Conservation (phyloP, 2,888 invertebrate genomes). For the Ptilodon capucinus region DNA sequence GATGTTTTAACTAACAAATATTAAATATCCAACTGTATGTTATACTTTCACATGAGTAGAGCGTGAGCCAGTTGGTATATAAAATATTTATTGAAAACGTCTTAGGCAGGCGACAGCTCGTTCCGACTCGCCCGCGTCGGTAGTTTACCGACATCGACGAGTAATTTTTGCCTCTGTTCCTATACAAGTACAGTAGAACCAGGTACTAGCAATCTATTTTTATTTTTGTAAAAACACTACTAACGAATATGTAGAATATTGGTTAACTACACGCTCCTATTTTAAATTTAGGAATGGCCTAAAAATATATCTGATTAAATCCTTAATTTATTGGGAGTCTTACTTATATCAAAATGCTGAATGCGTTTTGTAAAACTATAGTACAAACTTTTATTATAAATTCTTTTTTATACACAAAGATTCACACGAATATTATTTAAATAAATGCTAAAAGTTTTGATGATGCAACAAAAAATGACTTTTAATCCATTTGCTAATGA, state of each 20-base stretch:
- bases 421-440: neutral
- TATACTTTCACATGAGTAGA: neutral
- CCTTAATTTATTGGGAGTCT: too few relatives aligned
- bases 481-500: neutral
- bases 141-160: constrained; percentile 29
- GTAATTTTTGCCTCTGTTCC: constrained; percentile 36
- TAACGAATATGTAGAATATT: too few relatives aligned
- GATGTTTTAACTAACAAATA: too few relatives aligned
- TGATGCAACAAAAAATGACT: neutral
- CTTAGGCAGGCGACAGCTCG: constrained; percentile 24
- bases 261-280: too few relatives aligned
- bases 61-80: constrained; percentile 7
- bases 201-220: constrained; percentile 2
- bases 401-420: neutral
- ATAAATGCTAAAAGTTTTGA: neutral
- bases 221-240: too few relatives aligned
- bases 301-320: too few relatives aligned
- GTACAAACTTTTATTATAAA: neutral
- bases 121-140: constrained; percentile 7
- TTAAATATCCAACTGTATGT: neutral
- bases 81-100: constrained; percentile 38
- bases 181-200: constrained; percentile 1
- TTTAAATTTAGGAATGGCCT: too few relatives aligned
- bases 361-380: too few relatives aligned
- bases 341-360: too few relatives aligned